These are phyloP conservation scores for Coelogynopora nodosa DNA, from an alignment of 2,888 invertebrate genomes.

Conservation along the genomic window DNA sequence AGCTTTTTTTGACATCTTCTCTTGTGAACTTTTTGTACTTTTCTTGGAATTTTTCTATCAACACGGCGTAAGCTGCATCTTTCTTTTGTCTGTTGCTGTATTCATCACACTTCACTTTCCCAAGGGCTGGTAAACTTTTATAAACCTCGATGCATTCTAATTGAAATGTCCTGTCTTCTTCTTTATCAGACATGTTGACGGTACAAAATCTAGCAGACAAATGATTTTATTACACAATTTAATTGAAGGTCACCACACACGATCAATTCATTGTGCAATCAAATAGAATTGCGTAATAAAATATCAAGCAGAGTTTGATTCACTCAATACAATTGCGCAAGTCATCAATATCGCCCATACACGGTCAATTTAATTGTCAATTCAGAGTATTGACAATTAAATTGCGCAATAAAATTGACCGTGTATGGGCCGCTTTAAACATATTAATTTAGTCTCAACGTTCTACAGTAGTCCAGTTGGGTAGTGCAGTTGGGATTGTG, in stretches of 20 bases:
- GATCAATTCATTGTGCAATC: conserved; percentile 12
- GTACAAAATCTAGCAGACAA: conserved; percentile 15
- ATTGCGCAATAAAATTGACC: conserved; percentile 22
- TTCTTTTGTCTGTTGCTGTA: conserved; percentile 50
- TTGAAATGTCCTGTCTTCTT: conserved; percentile 41
- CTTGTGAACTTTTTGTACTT: conserved; percentile 47
- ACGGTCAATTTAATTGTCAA: conserved; percentile 31
- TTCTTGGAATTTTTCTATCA: conserved; percentile 46
- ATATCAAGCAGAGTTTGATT: conserved; percentile 31
- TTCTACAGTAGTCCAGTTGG: too few relatives aligned
- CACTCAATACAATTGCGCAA: conserved; percentile 15
- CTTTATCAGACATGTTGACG: conserved; percentile 20
- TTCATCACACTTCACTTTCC: conserved; percentile 51
- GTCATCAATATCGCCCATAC: conserved; percentile 23
- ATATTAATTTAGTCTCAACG: background rate
- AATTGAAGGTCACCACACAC: conserved; percentile 28
- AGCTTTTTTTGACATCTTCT: conserved; percentile 50
- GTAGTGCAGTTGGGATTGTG: too few relatives aligned
- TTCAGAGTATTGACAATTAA: conserved; percentile 31
- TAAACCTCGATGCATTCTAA: conserved; percentile 51
- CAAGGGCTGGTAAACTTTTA: conserved; percentile 50
- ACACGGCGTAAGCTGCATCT: conserved; percentile 41
- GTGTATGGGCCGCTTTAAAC: background rate
- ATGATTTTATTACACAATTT: conserved; percentile 28
- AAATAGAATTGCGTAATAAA: conserved; percentile 19